Evolutionary conservation across 2,888 invertebrate species (phyloP), one percentile per base, ranked within the genome.

Genomic region (Drosophila demipolita): DNA sequence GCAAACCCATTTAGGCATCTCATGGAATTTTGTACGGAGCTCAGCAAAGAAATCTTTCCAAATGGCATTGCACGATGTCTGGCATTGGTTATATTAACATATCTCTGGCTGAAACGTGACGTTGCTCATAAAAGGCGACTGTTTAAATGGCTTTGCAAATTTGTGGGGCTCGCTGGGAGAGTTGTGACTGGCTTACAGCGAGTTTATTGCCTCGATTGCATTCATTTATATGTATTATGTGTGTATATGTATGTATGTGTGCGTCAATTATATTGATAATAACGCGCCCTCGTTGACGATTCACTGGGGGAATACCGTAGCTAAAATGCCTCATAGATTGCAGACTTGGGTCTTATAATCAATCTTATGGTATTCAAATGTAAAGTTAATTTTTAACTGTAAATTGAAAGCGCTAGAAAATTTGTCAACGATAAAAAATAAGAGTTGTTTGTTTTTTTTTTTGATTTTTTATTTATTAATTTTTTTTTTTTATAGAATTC

Each of bases 31-130:
- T 59, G 59, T 8, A 11, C 36, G 29, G 15, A 33, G 15, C 29
- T 59, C 35, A 62, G 38, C 29, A 58, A 29, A 17, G 7, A 60
- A 66, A 79, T 2, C 64, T 74, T 74, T 75, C 60, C 70, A 75
- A 54, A 23, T 68, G 9, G n/a, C 36, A 48, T 36, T 35, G 36
- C 75, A 79, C 80, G 66, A 77, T 75, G 63, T 70, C 81, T 83
- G 86, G 78, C 67, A 49, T 78, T 86, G 67, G 83, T 86, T 80
- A 61, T 75, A 82, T 79, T 73, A 67, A 70, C 72, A 74, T 70
- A 50, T 82, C 64, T 36, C 64, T 26, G 71, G 15, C 32, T 57
- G 42, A 61, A 67, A 58, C 64, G 73, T 75, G 72, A 20, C 40
- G 4, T 20, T 35, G 32, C 9, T 60, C 40, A 35, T 40, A 45